Conservation (phyloP, 2,797 vertebrate species). For the Discoglossus pictus region DNA sequence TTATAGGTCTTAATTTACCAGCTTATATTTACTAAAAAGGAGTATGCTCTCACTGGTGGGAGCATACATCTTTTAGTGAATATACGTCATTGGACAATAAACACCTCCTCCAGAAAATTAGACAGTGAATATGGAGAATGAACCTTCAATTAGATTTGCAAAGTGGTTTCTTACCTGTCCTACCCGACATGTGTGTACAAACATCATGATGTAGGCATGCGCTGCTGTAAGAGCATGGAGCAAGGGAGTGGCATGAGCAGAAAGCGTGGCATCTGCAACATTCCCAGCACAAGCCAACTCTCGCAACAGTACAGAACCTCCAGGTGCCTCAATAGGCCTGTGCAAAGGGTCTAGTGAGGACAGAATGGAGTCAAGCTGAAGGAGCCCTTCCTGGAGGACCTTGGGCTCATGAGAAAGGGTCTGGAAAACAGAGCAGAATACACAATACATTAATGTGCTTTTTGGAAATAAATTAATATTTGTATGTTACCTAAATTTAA, state of each 20-base stretch:
- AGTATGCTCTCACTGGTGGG: no score
- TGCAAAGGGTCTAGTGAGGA: constrained; percentile 90
- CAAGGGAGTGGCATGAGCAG: constrained; percentile 89
- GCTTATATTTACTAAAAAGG: no score
- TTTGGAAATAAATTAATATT: no score
- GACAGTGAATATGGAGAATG: no score
- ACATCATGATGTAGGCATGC: constrained; percentile 97
- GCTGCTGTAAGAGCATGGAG: constrained; percentile 92
- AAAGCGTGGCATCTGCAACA: constrained; percentile 88
- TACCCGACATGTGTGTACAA: constrained; percentile 93
- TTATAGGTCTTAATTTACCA: no score
- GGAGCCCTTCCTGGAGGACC: constrained; percentile 90
- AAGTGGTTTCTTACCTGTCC: constrained; percentile 93
- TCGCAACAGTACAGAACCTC: constrained; percentile 89
- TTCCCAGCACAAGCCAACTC: constrained; percentile 91
- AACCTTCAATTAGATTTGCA: no score
- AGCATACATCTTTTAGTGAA: no score
- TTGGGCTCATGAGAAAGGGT: constrained; percentile 94
- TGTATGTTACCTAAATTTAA: no score
- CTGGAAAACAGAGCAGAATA: constrained; percentile 61
- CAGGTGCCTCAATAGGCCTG: constrained; percentile 91
- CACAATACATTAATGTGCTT: no score
- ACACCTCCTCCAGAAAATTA: no score
- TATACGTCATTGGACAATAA: no score
- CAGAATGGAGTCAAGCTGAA: constrained; percentile 90